Conservation (phyloP, 1,140 invertebrate species). For the Acyrthosiphon pisum region DNA sequence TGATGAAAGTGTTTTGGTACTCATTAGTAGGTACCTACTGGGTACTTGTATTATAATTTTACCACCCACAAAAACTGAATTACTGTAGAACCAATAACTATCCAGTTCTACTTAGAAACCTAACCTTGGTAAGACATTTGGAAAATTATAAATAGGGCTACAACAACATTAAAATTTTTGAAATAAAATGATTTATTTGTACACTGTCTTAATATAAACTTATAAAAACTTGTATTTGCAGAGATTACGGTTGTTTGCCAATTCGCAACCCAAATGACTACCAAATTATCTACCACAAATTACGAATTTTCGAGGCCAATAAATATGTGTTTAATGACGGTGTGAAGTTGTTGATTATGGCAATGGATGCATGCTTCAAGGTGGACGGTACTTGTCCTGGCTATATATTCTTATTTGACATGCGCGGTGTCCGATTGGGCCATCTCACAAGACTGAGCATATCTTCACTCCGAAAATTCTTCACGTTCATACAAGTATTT, state of each 20-base stretch:
- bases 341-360: slow-evolving; percentile 67
- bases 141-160: not conserved
- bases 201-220: not conserved
- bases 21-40: not conserved
- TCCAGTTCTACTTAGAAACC: not conserved
- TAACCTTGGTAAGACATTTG: not conserved
- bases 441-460: slow-evolving; percentile 71
- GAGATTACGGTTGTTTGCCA: slow-evolving; percentile 58
- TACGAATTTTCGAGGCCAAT: slow-evolving; percentile 69
- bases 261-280: slow-evolving; percentile 67
- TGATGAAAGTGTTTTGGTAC: not conserved
- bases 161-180: not conserved
- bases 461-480: slow-evolving; percentile 68
- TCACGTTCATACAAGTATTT: slow-evolving; percentile 70
- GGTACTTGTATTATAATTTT: not conserved
- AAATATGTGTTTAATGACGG: slow-evolving; percentile 73
- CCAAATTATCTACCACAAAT: slow-evolving; percentile 70
- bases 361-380: slow-evolving; percentile 59
- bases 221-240: slow-evolving; percentile 41
- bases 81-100: not conserved
- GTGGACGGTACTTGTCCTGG: slow-evolving; percentile 60
- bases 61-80: not conserved
- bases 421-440: slow-evolving; percentile 70
- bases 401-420: slow-evolving; percentile 72
- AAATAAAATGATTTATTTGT: not conserved